Conservation (phyloP, 1,140 invertebrate genomes). For the Camponotus floridanus region DNA sequence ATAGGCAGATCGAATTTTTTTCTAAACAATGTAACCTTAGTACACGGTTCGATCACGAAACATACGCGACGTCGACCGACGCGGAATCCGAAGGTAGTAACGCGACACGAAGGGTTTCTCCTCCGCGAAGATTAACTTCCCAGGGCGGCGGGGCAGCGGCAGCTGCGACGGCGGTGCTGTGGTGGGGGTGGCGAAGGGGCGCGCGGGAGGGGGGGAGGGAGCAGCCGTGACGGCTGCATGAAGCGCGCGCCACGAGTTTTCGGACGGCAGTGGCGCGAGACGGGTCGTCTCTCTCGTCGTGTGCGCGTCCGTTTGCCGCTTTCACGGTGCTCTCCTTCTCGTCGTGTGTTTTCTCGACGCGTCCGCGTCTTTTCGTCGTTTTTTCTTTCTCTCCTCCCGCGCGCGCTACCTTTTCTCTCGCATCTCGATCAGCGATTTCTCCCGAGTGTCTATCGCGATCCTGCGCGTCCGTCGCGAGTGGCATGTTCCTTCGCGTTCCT, state of each 20-base stretch:
- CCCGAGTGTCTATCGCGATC: background rate
- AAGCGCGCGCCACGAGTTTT: slow-evolving; percentile 74
- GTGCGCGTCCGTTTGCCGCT: too few species aligned
- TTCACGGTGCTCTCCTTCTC: too few species aligned
- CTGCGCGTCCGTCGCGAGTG: background rate
- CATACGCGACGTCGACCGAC: background rate
- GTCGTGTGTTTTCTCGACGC: background rate
- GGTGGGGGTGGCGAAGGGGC: background rate
- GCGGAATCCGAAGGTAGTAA: background rate
- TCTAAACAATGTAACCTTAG: too few species aligned
- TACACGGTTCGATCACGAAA: background rate
- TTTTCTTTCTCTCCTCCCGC: background rate
- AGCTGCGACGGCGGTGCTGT: background rate
- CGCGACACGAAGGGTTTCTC: slow-evolving; percentile 66
- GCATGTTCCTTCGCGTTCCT: background rate
- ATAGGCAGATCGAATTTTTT: too few species aligned
- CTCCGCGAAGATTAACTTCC: slow-evolving; percentile 65
- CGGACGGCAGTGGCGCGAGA: slow-evolving; percentile 71
- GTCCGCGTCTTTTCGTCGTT: background rate
- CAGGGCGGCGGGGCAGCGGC: background rate
- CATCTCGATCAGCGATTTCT: background rate
- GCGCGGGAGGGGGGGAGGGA: background rate
- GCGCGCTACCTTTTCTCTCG: too few species aligned
- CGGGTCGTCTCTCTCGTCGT: background rate
- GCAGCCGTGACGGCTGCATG: slow-evolving; percentile 57